Percentiles rank a stretch among this genome's conserved stretches.
phyloP scores from a whole-genome alignment of 2,888 invertebrate species.

The Caenorhabditis wallacei region DNA sequence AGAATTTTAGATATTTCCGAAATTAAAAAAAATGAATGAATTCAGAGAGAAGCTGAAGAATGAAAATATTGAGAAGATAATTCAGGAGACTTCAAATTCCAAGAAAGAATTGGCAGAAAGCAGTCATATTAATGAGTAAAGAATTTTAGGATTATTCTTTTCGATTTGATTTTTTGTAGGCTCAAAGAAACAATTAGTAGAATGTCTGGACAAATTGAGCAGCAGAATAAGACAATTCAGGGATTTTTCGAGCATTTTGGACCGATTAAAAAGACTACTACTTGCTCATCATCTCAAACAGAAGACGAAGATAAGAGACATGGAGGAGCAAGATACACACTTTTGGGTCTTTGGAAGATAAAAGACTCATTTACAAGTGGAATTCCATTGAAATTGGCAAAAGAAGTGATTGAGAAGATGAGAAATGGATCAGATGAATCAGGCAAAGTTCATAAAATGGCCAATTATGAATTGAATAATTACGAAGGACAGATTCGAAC shows the following conservation, averaged over 20 bases:
- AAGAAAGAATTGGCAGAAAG: too few relatives aligned
- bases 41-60: too few relatives aligned
- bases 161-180: not conserved
- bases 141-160: too few relatives aligned
- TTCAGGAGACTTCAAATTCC: too few relatives aligned
- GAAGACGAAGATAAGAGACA: not conserved
- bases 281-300: not conserved
- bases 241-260: not conserved
- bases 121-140: too few relatives aligned
- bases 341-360: not conserved
- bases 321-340: not conserved
- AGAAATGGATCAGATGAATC: not conserved
- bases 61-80: too few relatives aligned
- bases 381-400: not conserved
- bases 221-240: not conserved
- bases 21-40: too few relatives aligned
- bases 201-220: not conserved
- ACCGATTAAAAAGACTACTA: not conserved
- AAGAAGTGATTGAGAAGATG: not conserved
- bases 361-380: not conserved
- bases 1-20: too few relatives aligned
- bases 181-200: not conserved
- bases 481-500: not conserved
- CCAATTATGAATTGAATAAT: not conserved
- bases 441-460: not conserved